Evolutionary conservation across 1,140 invertebrate genomes (phyloP), one percentile per base, ranked within the genome.

Genomic region (Cherax quadricarinatus): DNA sequence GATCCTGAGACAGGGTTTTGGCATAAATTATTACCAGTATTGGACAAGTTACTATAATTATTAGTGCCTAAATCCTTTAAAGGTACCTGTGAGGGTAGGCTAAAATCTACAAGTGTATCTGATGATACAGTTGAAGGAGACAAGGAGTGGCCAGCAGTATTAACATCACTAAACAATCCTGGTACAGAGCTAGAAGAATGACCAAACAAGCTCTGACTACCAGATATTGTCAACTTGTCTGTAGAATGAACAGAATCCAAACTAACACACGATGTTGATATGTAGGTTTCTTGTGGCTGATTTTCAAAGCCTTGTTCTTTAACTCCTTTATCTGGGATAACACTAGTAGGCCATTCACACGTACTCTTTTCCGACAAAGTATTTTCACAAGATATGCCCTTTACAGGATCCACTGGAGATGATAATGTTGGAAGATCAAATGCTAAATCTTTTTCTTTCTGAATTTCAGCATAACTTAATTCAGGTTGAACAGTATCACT

Each of bases 1-100:
- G 90, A 81, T 91, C 90, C 90, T 91, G 90, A 91, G 90, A 81
- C 81, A 49, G 16, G 78, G 84, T 79, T 91, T 91, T 91, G 90
- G 90, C 90, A 91, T 91, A 81, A 48, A 81, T 48, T 66, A 60
- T 53, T 82, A 91, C 73, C 60, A 82, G 70, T 85, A 57, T 53
- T 48, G 24, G 51, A 62, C 48, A 70, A 21, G 21, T n/a, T 73
- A 91, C 90, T 66, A 86, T 41, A 81, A 51, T 41, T n/a, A 80
- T 51, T 49, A 57, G 86, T 88, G 86, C 86, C 73, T 88, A 88
- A 60, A 60, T 89, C 79, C 24, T 60, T 49, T 24, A 83, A 48
- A 83, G 80, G 88, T 83, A 83, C 88, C 66, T 83, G 88, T 73
- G 88, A 21, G 75, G 12, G 81, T 83, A 51, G 51, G 62, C 86